Percentiles rank a stretch among this genome's conserved stretches.
phyloP scores from a whole-genome alignment of 2,113 vertebrate species.

The Chauna torquata region DNA sequence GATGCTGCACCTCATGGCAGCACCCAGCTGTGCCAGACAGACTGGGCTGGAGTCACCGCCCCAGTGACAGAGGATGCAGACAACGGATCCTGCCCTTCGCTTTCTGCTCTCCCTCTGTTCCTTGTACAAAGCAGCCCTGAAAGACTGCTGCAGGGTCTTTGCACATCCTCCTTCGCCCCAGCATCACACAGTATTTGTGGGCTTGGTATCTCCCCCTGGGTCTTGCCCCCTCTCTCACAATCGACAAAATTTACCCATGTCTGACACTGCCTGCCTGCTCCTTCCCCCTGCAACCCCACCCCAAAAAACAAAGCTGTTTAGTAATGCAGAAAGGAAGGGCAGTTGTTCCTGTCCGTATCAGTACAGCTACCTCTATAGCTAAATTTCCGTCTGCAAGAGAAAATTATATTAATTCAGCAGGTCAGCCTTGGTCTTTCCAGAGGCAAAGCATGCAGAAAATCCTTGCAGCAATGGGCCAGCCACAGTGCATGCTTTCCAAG shows the following conservation, averaged over 20 bases:
- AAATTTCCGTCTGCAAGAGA: not conserved
- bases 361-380: not conserved
- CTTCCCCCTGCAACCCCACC: not conserved
- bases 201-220: rapidly evolving
- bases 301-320: not conserved
- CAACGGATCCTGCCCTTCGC: not conserved
- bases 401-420: rapidly evolving
- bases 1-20: rapidly evolving
- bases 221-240: not conserved
- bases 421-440: too few relatives aligned
- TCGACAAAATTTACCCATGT: rapidly evolving
- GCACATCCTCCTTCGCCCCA: rapidly evolving
- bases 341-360: not conserved
- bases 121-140: not conserved
- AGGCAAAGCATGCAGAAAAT: rapidly evolving
- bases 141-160: rapidly evolving
- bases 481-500: rapidly evolving
- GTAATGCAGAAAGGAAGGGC: not conserved
- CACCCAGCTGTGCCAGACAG: rapidly evolving
- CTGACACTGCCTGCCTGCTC: rapidly evolving
- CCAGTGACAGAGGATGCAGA: too few relatives aligned
- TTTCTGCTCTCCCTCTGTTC: not conserved
- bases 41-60: not conserved
- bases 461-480: not conserved
- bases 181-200: rapidly evolving